Percentiles rank a stretch among this genome's conserved stretches.
These are phyloP conservation scores for Nematostella vectensis DNA, from an alignment of 92 coral and sea anemone species.

Conservation along the genomic window DNA sequence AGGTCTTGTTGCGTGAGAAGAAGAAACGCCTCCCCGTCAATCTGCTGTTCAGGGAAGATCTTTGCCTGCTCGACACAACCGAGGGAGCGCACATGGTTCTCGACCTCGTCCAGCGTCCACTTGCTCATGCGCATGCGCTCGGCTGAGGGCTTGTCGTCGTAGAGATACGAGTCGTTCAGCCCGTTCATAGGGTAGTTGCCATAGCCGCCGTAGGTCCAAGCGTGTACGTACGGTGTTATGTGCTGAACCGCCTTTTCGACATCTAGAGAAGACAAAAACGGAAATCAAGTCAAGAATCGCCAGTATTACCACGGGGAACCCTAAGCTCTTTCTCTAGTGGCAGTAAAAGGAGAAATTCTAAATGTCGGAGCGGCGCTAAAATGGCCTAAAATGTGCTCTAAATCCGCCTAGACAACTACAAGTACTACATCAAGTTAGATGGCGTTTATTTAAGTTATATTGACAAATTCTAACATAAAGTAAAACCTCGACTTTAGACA, in stretches of 20 bases:
- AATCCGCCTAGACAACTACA: no score
- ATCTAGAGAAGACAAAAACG: conserved; percentile 6
- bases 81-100: conserved; percentile 58
- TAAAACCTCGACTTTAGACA: no score
- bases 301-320: no score
- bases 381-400: no score
- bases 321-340: no score
- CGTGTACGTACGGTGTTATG: conserved; percentile 14
- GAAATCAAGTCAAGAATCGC: no score
- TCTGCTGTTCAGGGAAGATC: conserved; percentile 63
- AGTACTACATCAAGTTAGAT: no score
- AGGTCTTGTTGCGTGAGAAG: conserved; percentile 87
- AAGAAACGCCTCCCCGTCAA: conserved; percentile 6
- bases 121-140: conserved; percentile 69
- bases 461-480: no score
- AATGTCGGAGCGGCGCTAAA: no score
- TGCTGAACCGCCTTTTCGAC: conserved; percentile 32
- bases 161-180: conserved; percentile 7
- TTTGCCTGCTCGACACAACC: conserved; percentile 94
- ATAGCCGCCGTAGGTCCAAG: conserved; percentile 28
- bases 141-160: conserved; percentile 31
- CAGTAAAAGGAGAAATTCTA: no score
- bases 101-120: conserved; percentile 90
- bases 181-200: conserved; percentile 23
- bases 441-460: no score